Base-by-base conservation (phyloP, 2,797 vertebrate genomes). In the Enteromius treurensis region DNA sequence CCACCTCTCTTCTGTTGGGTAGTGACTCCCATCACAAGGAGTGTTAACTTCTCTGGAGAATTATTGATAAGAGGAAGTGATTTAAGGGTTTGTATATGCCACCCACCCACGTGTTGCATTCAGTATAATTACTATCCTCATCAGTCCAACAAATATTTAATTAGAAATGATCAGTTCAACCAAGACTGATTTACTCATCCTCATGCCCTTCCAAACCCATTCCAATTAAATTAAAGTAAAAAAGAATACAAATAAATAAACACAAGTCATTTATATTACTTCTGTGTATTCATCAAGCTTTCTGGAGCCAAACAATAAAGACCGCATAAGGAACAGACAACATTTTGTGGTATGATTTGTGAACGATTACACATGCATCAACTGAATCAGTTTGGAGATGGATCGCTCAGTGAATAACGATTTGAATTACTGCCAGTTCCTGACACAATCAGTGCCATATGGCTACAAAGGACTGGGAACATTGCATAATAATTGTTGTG, bases 41-140 rank as follows among this genome's bases (percentile, higher is more conserved):
- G 78, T 21, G 26, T 40, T 53, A 82, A 80, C 74, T 32, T 23
- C 87, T 84, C 87, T 34, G 47, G 85, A 77, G 88, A 86, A 69
- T 37, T 2, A 21, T n/a, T 42, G 74, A 37, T 76, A 26, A 64
- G 68, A 87, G 49, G 70, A 78, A 80, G 49, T 21, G 49, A 55
- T 42, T 42, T 55, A 17, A 40, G 29, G 71, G 19, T 14, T 14
- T 29, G 2, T 23, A 68, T 55, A 70, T n/a, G 37, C 26, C 3
- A 23, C 29, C n/a, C 3, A 37, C 32, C 58, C 49, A 9, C 8
- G 7, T 64, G 29, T 53, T 23, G 47, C 21, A 55, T 37, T 40
- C 4, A 29, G 7, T 40, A 17, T 23, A 7, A 19, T 51, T 51
- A 32, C 17, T 73, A 32, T 73, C 11, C 26, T 73, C 15, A 21